These are phyloP conservation scores for Acronicta aceris DNA, from an alignment of 2,888 invertebrate species.

Conservation along the genomic window DNA sequence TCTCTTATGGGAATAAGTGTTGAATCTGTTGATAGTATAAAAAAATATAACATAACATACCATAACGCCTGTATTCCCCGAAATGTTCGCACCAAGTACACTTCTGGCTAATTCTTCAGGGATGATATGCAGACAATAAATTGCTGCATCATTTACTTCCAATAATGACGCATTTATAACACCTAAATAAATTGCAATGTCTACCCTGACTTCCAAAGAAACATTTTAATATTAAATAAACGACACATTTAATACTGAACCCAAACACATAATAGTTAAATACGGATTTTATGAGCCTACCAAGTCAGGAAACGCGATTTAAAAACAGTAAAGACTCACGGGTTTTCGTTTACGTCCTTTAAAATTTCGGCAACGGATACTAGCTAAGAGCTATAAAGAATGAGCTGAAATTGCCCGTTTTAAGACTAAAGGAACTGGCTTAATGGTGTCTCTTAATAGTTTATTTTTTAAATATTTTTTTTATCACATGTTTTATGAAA, in stretches of 20 bases:
- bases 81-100: too few relatives aligned
- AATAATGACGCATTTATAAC: too few relatives aligned
- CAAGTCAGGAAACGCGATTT: constrained; percentile 46
- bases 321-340: constrained; percentile 41
- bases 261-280: constrained; percentile 44
- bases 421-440: constrained; percentile 21
- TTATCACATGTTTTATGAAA: too few relatives aligned
- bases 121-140: too few relatives aligned
- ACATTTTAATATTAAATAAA: constrained; percentile 41
- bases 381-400: constrained; percentile 36
- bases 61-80: too few relatives aligned
- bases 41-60: too few relatives aligned
- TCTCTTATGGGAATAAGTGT: too few relatives aligned
- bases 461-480: too few relatives aligned
- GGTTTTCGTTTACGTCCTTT: constrained; percentile 47
- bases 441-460: constrained; percentile 15
- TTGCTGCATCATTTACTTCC: too few relatives aligned
- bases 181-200: constrained; percentile 22
- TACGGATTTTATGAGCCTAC: constrained; percentile 38
- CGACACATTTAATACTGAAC: constrained; percentile 32
- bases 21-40: too few relatives aligned
- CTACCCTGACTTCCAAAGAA: constrained; percentile 15
- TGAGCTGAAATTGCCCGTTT: constrained; percentile 32
- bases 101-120: too few relatives aligned
- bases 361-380: constrained; percentile 36